Conservation (phyloP, 2,113 vertebrate species). For the Daphoenositta chrysoptera region DNA sequence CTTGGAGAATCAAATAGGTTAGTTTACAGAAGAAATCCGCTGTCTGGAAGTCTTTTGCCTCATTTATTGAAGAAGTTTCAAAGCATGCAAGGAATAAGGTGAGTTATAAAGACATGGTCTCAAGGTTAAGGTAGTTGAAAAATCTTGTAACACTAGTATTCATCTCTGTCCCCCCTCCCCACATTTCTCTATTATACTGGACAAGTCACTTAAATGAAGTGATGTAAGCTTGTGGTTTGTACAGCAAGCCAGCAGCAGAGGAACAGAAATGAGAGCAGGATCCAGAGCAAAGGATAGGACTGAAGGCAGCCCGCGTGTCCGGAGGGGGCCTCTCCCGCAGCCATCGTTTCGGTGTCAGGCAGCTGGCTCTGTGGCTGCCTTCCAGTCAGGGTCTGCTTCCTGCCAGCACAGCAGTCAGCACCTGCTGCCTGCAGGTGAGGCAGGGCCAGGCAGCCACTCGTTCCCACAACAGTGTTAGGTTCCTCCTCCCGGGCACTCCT, state of each 20-base stretch:
- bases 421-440: neutral
- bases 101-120: neutral
- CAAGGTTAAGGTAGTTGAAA: neutral
- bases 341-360: neutral
- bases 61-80: neutral
- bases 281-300: neutral
- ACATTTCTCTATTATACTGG: neutral
- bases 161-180: neutral
- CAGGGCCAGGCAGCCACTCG: neutral
- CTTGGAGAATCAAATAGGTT: neutral
- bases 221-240: neutral
- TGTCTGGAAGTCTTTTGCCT: neutral
- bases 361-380: accelerated
- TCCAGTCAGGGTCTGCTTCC: neutral
- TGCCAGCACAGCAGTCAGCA: neutral
- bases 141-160: neutral
- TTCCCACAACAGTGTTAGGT: accelerated
- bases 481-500: accelerated
- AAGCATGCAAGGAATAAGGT: neutral
- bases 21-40: neutral
- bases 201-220: neutral
- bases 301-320: neutral
- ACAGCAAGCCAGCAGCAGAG: neutral
- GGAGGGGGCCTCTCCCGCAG: neutral
- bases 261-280: neutral